A percentile compares a stretch with the other conserved stretches of the same genome.
These are phyloP conservation scores for Ctenodactylus gundi DNA, from an alignment of 2,113 vertebrate genomes.

Conservation along the genomic window DNA sequence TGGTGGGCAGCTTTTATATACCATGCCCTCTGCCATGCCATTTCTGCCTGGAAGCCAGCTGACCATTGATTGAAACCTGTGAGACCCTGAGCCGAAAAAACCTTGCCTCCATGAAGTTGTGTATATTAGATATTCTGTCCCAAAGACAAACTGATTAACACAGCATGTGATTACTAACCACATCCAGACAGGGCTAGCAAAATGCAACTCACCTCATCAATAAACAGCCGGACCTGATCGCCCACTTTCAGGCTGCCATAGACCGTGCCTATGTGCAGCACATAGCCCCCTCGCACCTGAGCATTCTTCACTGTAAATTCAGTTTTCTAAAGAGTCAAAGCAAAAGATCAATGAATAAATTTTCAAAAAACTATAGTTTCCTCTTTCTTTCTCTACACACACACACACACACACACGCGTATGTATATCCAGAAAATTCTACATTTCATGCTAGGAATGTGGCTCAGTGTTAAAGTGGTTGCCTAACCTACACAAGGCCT, in stretches of 20 bases:
- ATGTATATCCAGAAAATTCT: not conserved
- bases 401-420: not conserved
- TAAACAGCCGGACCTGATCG: conserved; percentile 89
- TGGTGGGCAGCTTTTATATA: not conserved
- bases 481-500: not conserved
- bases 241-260: conserved; percentile 94
- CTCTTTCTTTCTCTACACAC: too few species aligned
- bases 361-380: not conserved
- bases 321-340: conserved; percentile 87
- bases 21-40: not conserved
- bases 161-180: not conserved
- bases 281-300: conserved; percentile 95
- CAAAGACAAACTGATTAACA: not conserved
- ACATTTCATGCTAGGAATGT: too few species aligned
- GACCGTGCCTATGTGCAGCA: conserved; percentile 93
- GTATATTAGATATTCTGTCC: not conserved
- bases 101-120: not conserved
- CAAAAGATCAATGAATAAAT: not conserved
- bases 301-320: conserved; percentile 98
- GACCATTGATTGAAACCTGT: not conserved
- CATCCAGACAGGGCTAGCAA: not conserved
- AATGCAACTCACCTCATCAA: conserved; percentile 92
- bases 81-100: not conserved
- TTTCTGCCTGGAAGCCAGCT: not conserved
- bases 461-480: not conserved